Evolutionary conservation across 2,888 invertebrate genomes (phyloP), one percentile per base, ranked within the genome.

Genomic region (Crioceris asparagi): DNA sequence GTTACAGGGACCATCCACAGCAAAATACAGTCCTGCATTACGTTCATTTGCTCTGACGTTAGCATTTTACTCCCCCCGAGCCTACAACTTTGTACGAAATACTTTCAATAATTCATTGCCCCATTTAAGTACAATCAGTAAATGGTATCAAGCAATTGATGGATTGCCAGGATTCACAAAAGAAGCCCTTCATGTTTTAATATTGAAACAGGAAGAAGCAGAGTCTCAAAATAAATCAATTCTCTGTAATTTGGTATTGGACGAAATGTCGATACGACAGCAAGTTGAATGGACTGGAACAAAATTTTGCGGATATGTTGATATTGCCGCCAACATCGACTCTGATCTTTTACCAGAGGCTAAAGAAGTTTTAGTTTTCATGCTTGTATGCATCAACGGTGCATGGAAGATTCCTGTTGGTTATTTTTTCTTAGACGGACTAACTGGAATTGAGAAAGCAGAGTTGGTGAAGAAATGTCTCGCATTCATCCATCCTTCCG

Each of bases 191-290:
- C 17, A 36, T 6, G 43, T 46, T 19, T 31, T 51, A 8, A 40
- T 42, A 38, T 7, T 34, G 16, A 40, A 40, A 25, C 14, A 17
- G 6, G 10, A 31, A 32, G 32, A 38, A 33, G 36, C 32, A 19
- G 11, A 23, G n/a, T 12, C 7, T 3, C 12, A 27, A 27, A 11
- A 27, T 25, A 32, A 3, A 4, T 16, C 4, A 5, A 6, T 49
- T 15, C 19, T 47, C 14, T 50, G 49, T 32, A 48, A 44, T 40
- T 29, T 56, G 12, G 41, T 53, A 2, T 31, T 54, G 6, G 51
- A 53, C 35, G 52, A 56, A 44, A 56, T 56, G 51, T 41, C 49
- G 4, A 53, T 56, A 16, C 43, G 48, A 14, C 38, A 47, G 32
- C 38, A 48, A 18, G 4, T 31, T 31, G 31, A 31, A 30, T 54